Evolutionary conservation across 2,888 invertebrate species (phyloP).

Genomic region (Rhingia campestris): DNA sequence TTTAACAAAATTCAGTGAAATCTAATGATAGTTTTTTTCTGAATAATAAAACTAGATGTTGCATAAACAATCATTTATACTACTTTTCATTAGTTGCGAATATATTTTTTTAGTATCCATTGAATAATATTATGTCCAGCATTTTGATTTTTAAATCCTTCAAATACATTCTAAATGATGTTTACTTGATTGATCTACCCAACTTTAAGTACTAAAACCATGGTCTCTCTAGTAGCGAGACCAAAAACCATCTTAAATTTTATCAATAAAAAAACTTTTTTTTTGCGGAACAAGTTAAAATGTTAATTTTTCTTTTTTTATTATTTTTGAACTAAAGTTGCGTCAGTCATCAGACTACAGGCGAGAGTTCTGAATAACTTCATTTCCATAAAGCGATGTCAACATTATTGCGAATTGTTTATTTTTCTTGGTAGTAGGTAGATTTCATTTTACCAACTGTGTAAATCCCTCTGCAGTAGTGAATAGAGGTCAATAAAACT

Average conservation of each 20-base stretch:
- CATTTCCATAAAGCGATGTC: slow-evolving; percentile 15
- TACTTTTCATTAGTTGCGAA: too few relatives aligned
- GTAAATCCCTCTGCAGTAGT: slow-evolving; percentile 33
- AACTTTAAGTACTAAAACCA: too few relatives aligned
- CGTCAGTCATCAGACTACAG: not conserved
- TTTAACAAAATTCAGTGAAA: too few relatives aligned
- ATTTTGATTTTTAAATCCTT: too few relatives aligned
- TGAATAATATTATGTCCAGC: too few relatives aligned
- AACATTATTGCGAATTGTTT: not conserved
- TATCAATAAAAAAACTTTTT: not conserved
- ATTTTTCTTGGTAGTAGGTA: slow-evolving; percentile 9
- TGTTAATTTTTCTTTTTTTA: slow-evolving; percentile 6
- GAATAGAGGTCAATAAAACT: slow-evolving; percentile 23
- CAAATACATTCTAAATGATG: too few relatives aligned
- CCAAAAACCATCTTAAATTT: not conserved
- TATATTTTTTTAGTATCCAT: too few relatives aligned
- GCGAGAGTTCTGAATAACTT: slow-evolving; percentile 9
- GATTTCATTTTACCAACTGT: slow-evolving; percentile 28
- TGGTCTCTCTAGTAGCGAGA: too few relatives aligned
- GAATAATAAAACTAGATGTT: too few relatives aligned
- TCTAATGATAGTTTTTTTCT: too few relatives aligned
- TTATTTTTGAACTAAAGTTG: not conserved
- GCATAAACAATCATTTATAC: too few relatives aligned
- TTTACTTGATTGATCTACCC: too few relatives aligned
- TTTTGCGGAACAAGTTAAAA: slow-evolving; percentile 3